Conservation (phyloP, 2,113 vertebrate species). For the Furnarius figulus region DNA sequence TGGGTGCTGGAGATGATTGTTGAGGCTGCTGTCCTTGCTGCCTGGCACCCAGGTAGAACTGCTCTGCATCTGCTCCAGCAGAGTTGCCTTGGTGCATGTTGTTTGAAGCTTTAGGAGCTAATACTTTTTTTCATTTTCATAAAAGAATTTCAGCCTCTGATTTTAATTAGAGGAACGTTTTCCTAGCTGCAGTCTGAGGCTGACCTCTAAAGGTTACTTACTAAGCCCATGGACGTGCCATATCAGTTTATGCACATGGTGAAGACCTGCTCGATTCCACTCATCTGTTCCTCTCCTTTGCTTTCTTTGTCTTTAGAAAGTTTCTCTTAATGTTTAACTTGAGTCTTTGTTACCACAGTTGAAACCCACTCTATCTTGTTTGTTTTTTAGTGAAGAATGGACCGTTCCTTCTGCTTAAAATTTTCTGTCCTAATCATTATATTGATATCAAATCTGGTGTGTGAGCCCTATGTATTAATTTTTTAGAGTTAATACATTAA, state of each 20-base stretch:
- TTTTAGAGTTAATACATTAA: not conserved
- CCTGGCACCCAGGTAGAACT: not conserved
- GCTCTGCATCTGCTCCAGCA: not conserved
- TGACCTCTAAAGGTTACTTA: not conserved
- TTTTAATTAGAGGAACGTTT: not conserved
- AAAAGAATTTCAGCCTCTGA: not conserved
- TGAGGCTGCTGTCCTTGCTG: not conserved
- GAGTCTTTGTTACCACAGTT: not conserved
- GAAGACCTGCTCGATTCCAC: not conserved
- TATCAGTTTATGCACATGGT: not conserved
- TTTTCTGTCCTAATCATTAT: not conserved
- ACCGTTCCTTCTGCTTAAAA: not conserved
- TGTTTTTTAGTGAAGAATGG: not conserved
- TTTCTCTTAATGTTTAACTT: not conserved
- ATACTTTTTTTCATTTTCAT: not conserved
- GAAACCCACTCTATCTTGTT: not conserved
- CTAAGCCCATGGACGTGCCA: not conserved
- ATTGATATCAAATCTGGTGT: not conserved
- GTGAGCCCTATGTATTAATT: not conserved
- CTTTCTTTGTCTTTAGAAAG: not conserved
- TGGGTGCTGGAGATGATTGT: not conserved
- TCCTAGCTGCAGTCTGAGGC: not conserved
- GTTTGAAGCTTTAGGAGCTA: not conserved
- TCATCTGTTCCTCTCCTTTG: not conserved
- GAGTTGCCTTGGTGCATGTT: not conserved